phyloP scores from a whole-genome alignment of 2,113 vertebrate genomes.

The Theropithecus gelada region DNA sequence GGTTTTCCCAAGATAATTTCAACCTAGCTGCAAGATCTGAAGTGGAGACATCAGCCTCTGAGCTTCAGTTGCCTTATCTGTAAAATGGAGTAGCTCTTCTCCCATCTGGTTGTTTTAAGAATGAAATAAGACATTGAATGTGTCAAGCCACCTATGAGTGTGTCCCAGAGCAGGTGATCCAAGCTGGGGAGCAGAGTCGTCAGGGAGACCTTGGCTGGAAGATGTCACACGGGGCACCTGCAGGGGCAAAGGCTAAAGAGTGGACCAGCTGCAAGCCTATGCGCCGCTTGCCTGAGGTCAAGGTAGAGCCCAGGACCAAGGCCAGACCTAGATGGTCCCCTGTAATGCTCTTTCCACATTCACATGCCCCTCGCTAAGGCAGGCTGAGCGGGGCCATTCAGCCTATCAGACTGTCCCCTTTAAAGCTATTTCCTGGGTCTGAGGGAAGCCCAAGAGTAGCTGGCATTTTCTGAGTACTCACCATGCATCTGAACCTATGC shows the following conservation, averaged over 20 bases:
- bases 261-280: not conserved
- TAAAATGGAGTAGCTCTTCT: not conserved
- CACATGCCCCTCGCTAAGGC: not conserved
- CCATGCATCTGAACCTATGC: accelerated
- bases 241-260: not conserved
- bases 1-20: not conserved
- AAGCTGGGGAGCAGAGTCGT: not conserved
- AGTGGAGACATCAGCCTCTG: not conserved
- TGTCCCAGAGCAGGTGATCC: not conserved
- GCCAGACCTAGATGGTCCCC: not conserved
- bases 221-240: not conserved
- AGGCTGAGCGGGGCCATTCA: not conserved
- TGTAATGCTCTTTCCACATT: not conserved
- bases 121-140: not conserved
- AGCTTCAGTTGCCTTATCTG: not conserved
- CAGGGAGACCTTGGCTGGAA: not conserved
- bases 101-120: not conserved
- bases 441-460: not conserved
- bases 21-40: not conserved
- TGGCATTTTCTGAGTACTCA: not conserved
- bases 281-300: not conserved
- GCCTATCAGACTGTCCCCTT: not conserved
- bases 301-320: not conserved
- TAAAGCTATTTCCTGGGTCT: not conserved
- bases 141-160: not conserved